Evolutionary conservation across 92 coral and sea anemone species (phyloP), one percentile per base, ranked within the genome.

Genomic region (Desmophyllum pertusum): DNA sequence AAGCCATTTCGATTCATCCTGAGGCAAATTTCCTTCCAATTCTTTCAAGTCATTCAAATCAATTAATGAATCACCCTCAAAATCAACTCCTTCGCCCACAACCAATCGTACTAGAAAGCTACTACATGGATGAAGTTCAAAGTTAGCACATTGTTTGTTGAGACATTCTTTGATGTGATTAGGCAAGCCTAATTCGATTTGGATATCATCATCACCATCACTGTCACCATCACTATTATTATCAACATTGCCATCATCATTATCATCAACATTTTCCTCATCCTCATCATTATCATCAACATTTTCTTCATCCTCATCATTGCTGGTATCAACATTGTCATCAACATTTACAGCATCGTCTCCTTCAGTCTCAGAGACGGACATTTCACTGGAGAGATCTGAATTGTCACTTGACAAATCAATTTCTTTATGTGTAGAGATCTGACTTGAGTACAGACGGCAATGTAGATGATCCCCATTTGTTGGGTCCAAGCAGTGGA

Each of bases 51-150:
- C 87, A 38, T 69, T 33, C 19, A 51, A 41, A 76, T 64, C 55
- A 40, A 43, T 63, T 62, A 84, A 84, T 29, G 88, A 46, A 52
- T 84, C 65, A 45, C 76, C 88, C 82, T 84, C 75, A 84, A 76
- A 84, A 75, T 84, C 88, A 85, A 77, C 67, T 42, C 57, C 76
- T 62, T 76, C 62, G 45, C 83, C 76, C 41, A 84, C 43, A 38
- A 84, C 76, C 55, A 61, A 29, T 40, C 76, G 66, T 59, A 64
- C 88, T 18, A 84, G 88, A 39, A 42, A 38, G 65, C 52, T 74
- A 42, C 74, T 84, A 53, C 78, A 81, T 67, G 85, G 78, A 71
- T 67, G 52, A 81, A 42, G 38, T 51, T 70, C 68, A 70, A 81
- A 70, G 41, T 50, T 21, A 50, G 55, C 18, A 4, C 88, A 84